phyloP scores from a whole-genome alignment of 2,888 invertebrate genomes.

The Polydrusus tereticollis region DNA sequence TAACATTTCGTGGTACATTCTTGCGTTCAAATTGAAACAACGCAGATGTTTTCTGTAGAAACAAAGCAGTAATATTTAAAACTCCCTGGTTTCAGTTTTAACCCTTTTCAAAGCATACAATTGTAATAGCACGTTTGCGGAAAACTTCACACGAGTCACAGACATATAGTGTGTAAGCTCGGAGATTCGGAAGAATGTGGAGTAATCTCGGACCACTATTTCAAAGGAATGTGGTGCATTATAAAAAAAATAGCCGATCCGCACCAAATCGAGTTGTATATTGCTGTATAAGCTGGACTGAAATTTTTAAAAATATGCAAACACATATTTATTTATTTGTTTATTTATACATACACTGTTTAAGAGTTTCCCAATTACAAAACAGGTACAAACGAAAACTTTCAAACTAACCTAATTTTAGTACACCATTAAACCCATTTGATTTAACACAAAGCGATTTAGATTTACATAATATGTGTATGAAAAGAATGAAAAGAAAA shows the following conservation, averaged over 20 bases:
- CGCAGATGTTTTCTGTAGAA: neutral
- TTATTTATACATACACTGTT: no score
- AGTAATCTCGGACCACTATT: conserved; percentile 42
- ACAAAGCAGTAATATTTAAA: conserved; percentile 5
- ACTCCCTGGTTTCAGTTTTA: conserved; percentile 22
- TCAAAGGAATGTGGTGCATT: conserved; percentile 41
- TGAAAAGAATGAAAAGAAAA: no score
- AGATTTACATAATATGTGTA: no score
- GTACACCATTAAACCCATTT: no score
- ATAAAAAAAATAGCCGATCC: conserved; percentile 8
- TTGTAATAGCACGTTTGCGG: conserved; percentile 43
- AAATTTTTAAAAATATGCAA: no score
- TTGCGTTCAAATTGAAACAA: no score
- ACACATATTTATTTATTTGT: no score
- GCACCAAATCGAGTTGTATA: conserved; percentile 13
- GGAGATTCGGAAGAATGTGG: conserved; percentile 34
- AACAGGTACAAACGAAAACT: no score
- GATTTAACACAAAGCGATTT: no score
- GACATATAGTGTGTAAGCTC: conserved; percentile 27
- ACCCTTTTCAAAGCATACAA: conserved; percentile 32
- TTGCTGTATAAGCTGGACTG: neutral
- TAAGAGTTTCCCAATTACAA: no score
- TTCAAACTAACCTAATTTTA: no score
- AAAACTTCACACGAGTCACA: conserved; percentile 42
- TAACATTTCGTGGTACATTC: no score